Base-by-base conservation (phyloP, 2,113 vertebrate genomes). In the Eolophus roseicapilla region DNA sequence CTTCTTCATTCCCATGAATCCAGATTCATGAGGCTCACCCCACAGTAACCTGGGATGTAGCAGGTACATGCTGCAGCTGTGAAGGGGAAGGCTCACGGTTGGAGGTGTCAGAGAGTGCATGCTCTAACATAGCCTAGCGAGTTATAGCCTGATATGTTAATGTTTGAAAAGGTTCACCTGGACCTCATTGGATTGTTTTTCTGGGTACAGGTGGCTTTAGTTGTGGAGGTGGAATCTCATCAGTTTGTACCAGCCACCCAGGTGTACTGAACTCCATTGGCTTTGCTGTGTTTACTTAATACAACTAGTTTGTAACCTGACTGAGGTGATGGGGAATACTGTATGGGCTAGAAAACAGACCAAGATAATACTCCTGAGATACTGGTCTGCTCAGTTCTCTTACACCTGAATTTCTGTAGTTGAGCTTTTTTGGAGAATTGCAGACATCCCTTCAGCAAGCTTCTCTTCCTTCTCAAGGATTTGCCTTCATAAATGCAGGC, bases 51-150 rank as follows among this genome's bases (percentile, higher is more conserved):
- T 27, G 88, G 70, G 28, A n/a, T 0, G 3, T 3, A 19, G 63
- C 39, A 59, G 44, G 24, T 47, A 13, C 1, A 1, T 14, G 20
- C 57, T 59, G 70, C 70, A 31, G 23, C 52, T 63, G 1, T 44
- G 9, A 1, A 44, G 21, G 39, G 53, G 43, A 49, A 31, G 33
- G 35, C 37, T 41, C 5, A 1, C 3, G 2, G 62, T 0, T 52
- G 25, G 41, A 44, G 20, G 27, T 43, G 25, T 25, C 29, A 1
- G 13, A 23, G n/a, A 10, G 35, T 4, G 3, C n/a, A 3, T 50
- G 31, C n/a, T 59, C 0, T 33, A 24, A n/a, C 17, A 0, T 27
- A 70, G 31, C 13, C 27, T 16, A 31, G 14, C 41, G 39, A 59
- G 33, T 28, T 62, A 62, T 23, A 50, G 49, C 33, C 29, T 35